Evolutionary conservation across 2,113 vertebrate genomes (phyloP).

Genomic region (Barbus barbus): DNA sequence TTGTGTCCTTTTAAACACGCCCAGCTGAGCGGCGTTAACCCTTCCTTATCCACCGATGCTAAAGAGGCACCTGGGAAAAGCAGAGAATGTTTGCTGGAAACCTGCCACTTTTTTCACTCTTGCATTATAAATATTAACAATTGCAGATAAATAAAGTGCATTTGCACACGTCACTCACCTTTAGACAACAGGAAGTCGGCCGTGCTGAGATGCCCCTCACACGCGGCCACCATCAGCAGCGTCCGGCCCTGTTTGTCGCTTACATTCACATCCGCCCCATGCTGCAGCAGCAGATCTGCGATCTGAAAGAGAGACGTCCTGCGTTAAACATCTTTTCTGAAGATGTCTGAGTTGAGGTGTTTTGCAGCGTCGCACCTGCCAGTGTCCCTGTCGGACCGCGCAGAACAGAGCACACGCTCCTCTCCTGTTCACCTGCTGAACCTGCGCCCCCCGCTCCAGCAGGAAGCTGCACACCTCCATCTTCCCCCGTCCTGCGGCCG

Average conservation of each 20-base stretch:
- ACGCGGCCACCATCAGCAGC: constrained; percentile 94
- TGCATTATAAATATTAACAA: not conserved
- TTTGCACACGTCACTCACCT: constrained; percentile 73
- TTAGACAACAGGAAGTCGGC: constrained; percentile 91
- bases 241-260: constrained; percentile 96
- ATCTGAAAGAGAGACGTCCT: constrained; percentile 76
- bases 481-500: constrained; percentile 90
- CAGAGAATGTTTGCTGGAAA: not conserved
- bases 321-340: not conserved
- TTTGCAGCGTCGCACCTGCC: constrained; percentile 81
- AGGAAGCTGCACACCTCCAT: constrained; percentile 86
- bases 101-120: not conserved
- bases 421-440: constrained; percentile 84
- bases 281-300: constrained; percentile 84
- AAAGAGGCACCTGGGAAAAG: constrained; percentile 82
- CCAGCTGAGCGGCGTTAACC: constrained; percentile 93
- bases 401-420: constrained; percentile 87
- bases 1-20: constrained; percentile 96
- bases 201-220: constrained; percentile 92
- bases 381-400: constrained; percentile 92
- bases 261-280: constrained; percentile 87
- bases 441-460: constrained; percentile 78
- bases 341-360: not conserved
- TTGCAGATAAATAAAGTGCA: not conserved
- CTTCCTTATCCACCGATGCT: constrained; percentile 93